Evolutionary conservation across 2,113 vertebrate genomes (phyloP).

Genomic region (Plecotus auritus): DNA sequence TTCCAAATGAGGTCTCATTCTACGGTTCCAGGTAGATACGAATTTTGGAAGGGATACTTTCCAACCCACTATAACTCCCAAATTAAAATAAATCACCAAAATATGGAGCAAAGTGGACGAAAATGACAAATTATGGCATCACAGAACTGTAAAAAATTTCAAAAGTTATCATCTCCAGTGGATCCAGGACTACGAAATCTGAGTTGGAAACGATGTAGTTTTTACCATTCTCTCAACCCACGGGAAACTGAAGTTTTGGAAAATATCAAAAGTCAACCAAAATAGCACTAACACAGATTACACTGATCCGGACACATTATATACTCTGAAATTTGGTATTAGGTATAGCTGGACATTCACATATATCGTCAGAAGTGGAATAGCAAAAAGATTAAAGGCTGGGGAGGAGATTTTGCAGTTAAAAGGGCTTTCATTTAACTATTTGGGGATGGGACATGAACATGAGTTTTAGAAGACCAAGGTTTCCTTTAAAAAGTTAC

Average conservation of each 20-base stretch:
- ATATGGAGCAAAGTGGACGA: not conserved
- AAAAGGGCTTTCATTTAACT: not conserved
- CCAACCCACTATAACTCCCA: not conserved
- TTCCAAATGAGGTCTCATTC: not conserved
- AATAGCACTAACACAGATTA: not conserved
- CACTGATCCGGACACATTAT: not conserved
- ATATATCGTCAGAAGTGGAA: not conserved
- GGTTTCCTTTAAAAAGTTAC: not conserved
- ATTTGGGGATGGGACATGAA: not conserved
- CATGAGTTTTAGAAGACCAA: not conserved
- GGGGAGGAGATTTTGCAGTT: not conserved
- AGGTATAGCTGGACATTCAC: not conserved
- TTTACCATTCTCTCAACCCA: not conserved
- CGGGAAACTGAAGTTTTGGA: not conserved
- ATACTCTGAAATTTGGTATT: not conserved
- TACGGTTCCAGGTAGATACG: not conserved
- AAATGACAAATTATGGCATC: not conserved
- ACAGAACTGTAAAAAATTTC: not conserved
- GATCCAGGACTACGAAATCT: not conserved
- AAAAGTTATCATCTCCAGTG: not conserved
- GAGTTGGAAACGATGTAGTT: not conserved
- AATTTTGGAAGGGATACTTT: not conserved
- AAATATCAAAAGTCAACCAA: not conserved
- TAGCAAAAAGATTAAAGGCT: not conserved
- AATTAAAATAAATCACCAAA: conserved; percentile 9